phyloP scores from a whole-genome alignment of 1,140 invertebrate species.

The Bombus turneri region DNA sequence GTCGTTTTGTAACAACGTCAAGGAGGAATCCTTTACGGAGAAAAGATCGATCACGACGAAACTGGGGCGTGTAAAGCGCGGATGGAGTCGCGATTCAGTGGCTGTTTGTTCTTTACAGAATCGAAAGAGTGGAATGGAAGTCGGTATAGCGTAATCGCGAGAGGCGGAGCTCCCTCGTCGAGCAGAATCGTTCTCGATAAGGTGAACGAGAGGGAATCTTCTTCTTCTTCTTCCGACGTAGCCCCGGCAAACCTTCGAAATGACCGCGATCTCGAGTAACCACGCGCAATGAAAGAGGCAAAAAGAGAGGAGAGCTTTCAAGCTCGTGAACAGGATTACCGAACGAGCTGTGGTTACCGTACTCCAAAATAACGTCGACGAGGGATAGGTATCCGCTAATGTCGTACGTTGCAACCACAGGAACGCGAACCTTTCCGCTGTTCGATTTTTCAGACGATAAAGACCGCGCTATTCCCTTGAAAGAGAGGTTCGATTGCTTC shows the following conservation, averaged over 20 bases:
- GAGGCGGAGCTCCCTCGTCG: conserved; percentile 25
- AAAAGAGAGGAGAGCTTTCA: neutral
- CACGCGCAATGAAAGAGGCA: neutral
- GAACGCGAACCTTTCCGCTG: neutral
- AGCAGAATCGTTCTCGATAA: conserved; percentile 60
- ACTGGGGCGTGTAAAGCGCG: conserved; percentile 43
- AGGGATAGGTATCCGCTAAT: conserved; percentile 6
- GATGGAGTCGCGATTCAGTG: neutral
- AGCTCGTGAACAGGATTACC: conserved; percentile 23
- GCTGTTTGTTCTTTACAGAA: conserved; percentile 36
- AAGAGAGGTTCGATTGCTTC: neutral
- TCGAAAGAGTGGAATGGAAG: conserved; percentile 43
- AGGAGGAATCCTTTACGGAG: conserved; percentile 7
- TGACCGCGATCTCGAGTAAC: conserved; percentile 55
- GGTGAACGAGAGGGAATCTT: conserved; percentile 55
- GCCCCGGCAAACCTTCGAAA: conserved; percentile 31
- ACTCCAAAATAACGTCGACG: conserved; percentile 43
- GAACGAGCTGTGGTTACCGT: conserved; percentile 30
- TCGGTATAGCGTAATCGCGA: conserved; percentile 45
- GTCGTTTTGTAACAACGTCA: conserved; percentile 41
- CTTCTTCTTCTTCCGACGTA: neutral
- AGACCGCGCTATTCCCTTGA: neutral
- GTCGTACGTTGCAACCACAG: neutral
- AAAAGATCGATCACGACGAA: conserved; percentile 44
- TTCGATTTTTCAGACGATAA: neutral